Conservation (phyloP, 1,140 invertebrate species). For the Ditylenchus dipsaci region DNA sequence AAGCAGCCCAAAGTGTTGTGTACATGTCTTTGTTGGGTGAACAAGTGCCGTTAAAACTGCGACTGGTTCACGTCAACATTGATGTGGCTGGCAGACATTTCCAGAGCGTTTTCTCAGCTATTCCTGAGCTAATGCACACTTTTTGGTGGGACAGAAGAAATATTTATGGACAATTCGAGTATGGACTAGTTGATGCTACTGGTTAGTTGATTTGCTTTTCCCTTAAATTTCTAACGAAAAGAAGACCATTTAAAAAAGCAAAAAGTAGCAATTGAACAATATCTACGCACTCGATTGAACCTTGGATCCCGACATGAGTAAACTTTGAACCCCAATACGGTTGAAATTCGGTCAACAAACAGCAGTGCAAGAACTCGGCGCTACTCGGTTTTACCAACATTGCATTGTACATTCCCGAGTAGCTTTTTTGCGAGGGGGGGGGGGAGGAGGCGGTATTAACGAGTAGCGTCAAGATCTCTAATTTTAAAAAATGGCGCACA, state of each 20-base stretch:
- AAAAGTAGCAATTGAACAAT: not conserved
- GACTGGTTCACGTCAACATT: slow-evolving; percentile 4
- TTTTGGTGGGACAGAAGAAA: slow-evolving; percentile 21
- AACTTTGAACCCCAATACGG: too few relatives aligned
- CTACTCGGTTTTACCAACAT: too few relatives aligned
- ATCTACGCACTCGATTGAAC: too few relatives aligned
- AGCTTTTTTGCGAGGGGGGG: too few relatives aligned
- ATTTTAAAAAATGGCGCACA: too few relatives aligned
- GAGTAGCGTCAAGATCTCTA: too few relatives aligned
- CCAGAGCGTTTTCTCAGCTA: slow-evolving; percentile 4
- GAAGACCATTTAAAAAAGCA: not conserved
- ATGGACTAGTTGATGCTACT: not conserved
- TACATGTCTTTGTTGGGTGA: slow-evolving; percentile 7
- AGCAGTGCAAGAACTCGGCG: too few relatives aligned
- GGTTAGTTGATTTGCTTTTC: not conserved
- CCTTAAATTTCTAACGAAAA: not conserved
- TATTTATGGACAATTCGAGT: slow-evolving; percentile 19
- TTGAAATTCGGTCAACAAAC: too few relatives aligned
- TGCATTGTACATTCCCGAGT: too few relatives aligned
- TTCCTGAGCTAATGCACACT: slow-evolving; percentile 2
- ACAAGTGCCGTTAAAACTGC: slow-evolving; percentile 5
- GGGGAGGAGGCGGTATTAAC: too few relatives aligned
- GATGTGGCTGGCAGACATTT: slow-evolving; percentile 6
- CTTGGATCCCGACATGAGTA: too few relatives aligned
- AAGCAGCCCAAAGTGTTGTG: not conserved